phyloP scores from a whole-genome alignment of 2,797 vertebrate species.

The Phoebastria nigripes region DNA sequence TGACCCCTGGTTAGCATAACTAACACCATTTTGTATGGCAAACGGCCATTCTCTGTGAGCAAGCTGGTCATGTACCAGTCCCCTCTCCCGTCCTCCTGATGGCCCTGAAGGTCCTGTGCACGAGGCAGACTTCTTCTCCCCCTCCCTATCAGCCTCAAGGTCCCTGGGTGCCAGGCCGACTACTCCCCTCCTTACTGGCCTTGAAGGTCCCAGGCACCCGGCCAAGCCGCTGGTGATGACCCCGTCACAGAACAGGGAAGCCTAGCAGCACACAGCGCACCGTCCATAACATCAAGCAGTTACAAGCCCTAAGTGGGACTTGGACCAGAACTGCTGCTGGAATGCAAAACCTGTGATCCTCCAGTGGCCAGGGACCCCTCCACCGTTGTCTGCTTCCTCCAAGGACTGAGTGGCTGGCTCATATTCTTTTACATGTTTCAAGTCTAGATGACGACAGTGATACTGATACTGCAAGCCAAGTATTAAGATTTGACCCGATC shows the following conservation, averaged over 20 bases:
- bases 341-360: not conserved
- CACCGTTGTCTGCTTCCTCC: not conserved
- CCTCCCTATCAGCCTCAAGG: not conserved
- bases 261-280: not conserved
- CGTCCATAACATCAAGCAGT: not conserved
- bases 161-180: not conserved
- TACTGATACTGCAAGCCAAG: not conserved
- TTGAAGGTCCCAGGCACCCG: not conserved
- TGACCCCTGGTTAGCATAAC: not conserved
- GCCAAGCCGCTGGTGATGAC: not conserved
- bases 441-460: not conserved
- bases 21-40: not conserved
- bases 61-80: not conserved
- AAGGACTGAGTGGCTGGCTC: not conserved
- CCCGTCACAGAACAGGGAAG: not conserved
- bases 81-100: not conserved
- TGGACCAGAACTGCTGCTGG: not conserved
- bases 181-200: not conserved
- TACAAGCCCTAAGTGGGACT: not conserved
- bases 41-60: not conserved
- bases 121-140: not conserved
- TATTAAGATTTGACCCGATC: not conserved
- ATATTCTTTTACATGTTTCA: not conserved
- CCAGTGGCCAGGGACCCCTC: not conserved
- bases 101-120: not conserved